Base-by-base conservation (phyloP, 2,888 invertebrate species). In the Encarsia formosa region DNA sequence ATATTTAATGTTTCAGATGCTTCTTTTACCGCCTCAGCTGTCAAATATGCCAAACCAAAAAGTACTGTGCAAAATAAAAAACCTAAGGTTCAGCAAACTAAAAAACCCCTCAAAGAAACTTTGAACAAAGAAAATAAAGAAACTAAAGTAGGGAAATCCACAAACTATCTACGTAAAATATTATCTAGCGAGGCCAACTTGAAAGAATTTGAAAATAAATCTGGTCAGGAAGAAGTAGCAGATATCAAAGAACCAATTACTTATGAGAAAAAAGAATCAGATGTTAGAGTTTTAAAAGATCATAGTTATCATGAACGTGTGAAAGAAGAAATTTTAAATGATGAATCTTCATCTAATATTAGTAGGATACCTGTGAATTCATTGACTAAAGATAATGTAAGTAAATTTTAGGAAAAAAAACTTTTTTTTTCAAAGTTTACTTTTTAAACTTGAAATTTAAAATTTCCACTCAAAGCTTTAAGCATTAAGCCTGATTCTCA, bases 41-140 rank as follows among this genome's bases (percentile, higher is more conserved):
- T 66, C 5, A 66, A 63, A 19, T 57, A 62, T 47, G 59, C 61
- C 38, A 68, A 63, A 55, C 50, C 62, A 13, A 72, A 69, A 59
- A 52, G 62, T 29, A 63, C 52, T 49, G 37, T 59, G 16, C 63
- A 64, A 43, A 63, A 16, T 53, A 70, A 71, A 32, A 71, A 66
- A 49, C 31, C 43, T 32, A 68, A 63, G 54, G 50, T 63, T 13
- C 61, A 61, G 40, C 67, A 62, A 26, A 49, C 49, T 8, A 68
- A 66, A 49, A 72, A 72, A 52, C 66, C 69, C 1, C 35, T 22
- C 16, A 66, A 64, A 29, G 70, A 70, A 55, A 63, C 60, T 0
- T 56, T 68, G 8, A 71, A 72, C 51, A 72, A 72, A 46, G 72
- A 72, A 35, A 72, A 72, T 49, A 70, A 70, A 35, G 65, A 68